Evolutionary conservation across 2,113 vertebrate species (phyloP).

Genomic region (Oreocharis arfaki): DNA sequence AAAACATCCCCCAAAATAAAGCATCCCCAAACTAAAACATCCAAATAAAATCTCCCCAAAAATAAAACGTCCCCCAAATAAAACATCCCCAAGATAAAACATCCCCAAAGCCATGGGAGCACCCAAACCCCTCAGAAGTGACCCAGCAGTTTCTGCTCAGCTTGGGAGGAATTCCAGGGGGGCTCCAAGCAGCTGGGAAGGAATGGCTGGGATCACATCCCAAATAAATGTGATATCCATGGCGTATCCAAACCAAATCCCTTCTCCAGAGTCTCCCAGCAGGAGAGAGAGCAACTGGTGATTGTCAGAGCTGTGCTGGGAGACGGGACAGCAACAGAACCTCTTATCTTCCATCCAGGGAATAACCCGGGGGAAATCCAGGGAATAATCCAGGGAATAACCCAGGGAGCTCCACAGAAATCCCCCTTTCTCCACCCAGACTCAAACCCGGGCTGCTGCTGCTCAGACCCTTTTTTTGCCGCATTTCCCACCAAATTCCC

Average conservation of each 20-base stretch:
- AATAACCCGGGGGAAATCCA: too few relatives aligned
- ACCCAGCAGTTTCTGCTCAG: background rate
- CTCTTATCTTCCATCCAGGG: background rate
- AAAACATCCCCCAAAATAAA: too few relatives aligned
- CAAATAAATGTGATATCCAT: fast-evolving
- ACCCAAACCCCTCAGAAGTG: fast-evolving
- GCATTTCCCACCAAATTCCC: background rate
- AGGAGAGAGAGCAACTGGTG: fast-evolving
- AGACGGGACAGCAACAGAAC: background rate
- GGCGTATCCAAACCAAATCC: fast-evolving
- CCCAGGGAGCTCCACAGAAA: background rate
- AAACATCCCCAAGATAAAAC: too few relatives aligned
- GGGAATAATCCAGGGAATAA: too few relatives aligned
- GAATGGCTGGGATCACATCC: fast-evolving
- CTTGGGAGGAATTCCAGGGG: background rate
- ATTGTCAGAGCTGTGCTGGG: fast-evolving
- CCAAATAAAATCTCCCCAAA: too few relatives aligned
- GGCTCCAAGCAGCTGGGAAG: background rate
- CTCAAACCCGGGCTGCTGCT: fast-evolving
- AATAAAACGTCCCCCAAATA: too few relatives aligned
- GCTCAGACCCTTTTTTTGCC: background rate
- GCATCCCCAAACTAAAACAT: too few relatives aligned
- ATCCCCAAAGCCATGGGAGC: fast-evolving
- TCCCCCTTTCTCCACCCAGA: fast-evolving
- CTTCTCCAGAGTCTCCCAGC: fast-evolving